These are phyloP conservation scores for Pterocles burchelli DNA, from an alignment of 2,113 vertebrate genomes.

Conservation along the genomic window DNA sequence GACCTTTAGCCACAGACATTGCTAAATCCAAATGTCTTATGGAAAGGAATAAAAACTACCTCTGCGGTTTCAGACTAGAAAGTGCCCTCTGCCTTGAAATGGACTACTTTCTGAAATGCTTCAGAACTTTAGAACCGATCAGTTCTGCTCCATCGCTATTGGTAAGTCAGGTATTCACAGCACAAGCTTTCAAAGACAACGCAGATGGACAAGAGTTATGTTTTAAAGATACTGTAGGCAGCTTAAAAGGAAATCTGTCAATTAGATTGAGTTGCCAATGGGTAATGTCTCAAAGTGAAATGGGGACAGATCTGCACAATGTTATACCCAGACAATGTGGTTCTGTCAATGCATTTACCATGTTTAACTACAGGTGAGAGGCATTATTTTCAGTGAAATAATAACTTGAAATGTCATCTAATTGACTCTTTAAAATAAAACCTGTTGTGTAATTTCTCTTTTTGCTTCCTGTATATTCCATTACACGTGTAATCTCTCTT, in stretches of 20 bases:
- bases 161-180: not conserved
- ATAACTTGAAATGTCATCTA: not conserved
- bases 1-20: not conserved
- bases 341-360: conserved; percentile 7
- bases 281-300: not conserved
- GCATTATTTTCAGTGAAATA: conserved; percentile 2
- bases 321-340: not conserved
- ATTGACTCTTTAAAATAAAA: not conserved
- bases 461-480: not conserved
- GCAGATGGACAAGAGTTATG: not conserved
- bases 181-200: not conserved
- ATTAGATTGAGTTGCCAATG: not conserved
- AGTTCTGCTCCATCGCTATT: not conserved
- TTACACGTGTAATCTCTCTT: not conserved
- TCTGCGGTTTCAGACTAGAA: not conserved
- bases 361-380: not conserved
- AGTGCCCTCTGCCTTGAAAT: not conserved
- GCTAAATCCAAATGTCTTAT: not conserved
- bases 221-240: not conserved
- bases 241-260: not conserved
- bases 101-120: not conserved
- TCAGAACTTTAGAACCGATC: not conserved
- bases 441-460: not conserved
- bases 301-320: not conserved
- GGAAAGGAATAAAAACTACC: accelerated